phyloP scores from a whole-genome alignment of 2,888 invertebrate genomes.

The Dione vanillae region DNA sequence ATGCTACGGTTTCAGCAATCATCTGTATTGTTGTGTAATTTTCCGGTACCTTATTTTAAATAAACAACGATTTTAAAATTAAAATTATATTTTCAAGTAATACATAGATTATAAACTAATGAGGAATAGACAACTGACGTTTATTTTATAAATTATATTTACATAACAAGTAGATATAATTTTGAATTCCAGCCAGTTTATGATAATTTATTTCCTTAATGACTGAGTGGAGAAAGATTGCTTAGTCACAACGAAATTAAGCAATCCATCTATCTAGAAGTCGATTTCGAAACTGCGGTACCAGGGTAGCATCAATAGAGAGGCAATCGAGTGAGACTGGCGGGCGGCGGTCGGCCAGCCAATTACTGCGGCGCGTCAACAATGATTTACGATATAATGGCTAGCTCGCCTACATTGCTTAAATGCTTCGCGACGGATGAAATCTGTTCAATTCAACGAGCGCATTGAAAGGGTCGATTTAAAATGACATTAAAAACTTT shows the following conservation, averaged over 20 bases:
- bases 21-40: slow-evolving; percentile 5
- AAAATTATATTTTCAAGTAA: background rate
- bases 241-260: slow-evolving; percentile 29
- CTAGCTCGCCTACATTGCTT: slow-evolving; percentile 74
- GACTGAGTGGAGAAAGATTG: slow-evolving; percentile 17
- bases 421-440: slow-evolving; percentile 62
- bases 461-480: slow-evolving; percentile 20
- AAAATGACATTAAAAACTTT: slow-evolving; percentile 3
- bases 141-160: background rate
- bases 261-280: slow-evolving; percentile 40
- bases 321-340: slow-evolving; percentile 59
- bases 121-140: too few species aligned
- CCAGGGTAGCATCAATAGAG: slow-evolving; percentile 67
- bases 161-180: background rate
- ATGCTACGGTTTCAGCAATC: slow-evolving; percentile 5
- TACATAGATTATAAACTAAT: background rate
- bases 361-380: slow-evolving; percentile 78
- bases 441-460: slow-evolving; percentile 48
- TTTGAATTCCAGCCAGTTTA: background rate
- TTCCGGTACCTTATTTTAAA: background rate
- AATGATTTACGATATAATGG: slow-evolving; percentile 80
- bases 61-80: background rate
- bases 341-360: slow-evolving; percentile 61
- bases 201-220: slow-evolving; percentile 10
- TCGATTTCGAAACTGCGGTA: slow-evolving; percentile 58